Percentiles rank a stretch among this genome's conserved stretches.
Evolutionary conservation across 2,797 vertebrate species (phyloP).

Genomic region (Garrulus glandarius): DNA sequence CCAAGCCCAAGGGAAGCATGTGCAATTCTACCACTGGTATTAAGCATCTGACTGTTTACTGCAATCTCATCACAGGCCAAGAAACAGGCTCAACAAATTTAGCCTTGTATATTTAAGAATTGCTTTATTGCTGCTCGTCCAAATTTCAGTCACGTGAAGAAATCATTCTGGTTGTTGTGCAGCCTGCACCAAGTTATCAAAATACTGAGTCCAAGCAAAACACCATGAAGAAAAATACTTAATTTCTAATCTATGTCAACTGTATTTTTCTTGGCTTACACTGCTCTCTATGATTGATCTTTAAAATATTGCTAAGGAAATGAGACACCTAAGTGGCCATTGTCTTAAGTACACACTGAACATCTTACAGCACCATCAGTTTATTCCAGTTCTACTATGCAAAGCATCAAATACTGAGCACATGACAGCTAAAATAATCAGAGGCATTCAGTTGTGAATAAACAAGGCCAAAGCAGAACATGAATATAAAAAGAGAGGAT

Average conservation of each 20-base stretch:
- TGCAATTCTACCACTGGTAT: not conserved
- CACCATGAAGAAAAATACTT: not conserved
- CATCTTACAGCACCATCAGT: not conserved
- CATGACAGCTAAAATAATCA: conserved; percentile 29
- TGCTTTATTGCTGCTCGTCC: not conserved
- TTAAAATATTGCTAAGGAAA: conserved; percentile 1
- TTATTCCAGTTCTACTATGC: not conserved
- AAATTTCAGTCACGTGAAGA: not conserved
- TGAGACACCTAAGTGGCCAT: not conserved
- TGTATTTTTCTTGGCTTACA: not conserved
- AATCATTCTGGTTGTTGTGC: not conserved
- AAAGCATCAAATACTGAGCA: conserved; percentile 21
- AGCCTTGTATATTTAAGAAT: not conserved
- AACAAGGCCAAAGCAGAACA: conserved; percentile 16
- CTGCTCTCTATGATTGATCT: not conserved
- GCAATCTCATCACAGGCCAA: not conserved
- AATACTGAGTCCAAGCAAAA: not conserved
- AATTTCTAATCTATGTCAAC: not conserved
- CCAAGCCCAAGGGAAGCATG: not conserved
- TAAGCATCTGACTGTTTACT: not conserved
- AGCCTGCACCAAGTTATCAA: not conserved
- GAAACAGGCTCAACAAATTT: not conserved
- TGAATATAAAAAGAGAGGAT: not conserved
- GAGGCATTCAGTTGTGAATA: not conserved
- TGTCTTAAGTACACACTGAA: not conserved